These are phyloP conservation scores for Eutolmus rufibarbis DNA, from an alignment of 2,888 invertebrate species.

Conservation along the genomic window DNA sequence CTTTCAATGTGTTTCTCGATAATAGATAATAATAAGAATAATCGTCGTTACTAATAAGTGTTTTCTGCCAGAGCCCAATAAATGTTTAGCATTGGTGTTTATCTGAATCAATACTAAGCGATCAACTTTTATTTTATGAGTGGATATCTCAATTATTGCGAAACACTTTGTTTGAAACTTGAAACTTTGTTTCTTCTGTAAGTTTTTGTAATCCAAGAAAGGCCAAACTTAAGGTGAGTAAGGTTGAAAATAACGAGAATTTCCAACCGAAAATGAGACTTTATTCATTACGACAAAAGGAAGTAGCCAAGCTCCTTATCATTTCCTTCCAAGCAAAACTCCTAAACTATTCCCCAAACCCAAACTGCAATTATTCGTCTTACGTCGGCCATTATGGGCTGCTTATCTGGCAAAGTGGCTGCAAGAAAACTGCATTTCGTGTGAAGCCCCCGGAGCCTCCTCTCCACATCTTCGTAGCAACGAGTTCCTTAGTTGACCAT, in stretches of 20 bases:
- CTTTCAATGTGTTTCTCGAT: too few species aligned
- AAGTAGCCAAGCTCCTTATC: neutral
- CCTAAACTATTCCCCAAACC: neutral
- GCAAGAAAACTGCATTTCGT: neutral
- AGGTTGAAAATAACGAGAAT: neutral
- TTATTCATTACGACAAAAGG: neutral
- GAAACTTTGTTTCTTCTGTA: neutral
- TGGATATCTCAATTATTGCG: neutral
- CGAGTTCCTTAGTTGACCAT: constrained; percentile 18
- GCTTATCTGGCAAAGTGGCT: constrained; percentile 3
- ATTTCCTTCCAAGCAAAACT: neutral
- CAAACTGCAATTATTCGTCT: constrained; percentile 14
- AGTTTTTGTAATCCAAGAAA: neutral
- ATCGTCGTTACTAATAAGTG: too few species aligned
- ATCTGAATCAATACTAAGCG: neutral
- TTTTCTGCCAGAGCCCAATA: too few species aligned
- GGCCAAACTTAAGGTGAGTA: neutral
- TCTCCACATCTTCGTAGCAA: neutral
- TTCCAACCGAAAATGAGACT: neutral
- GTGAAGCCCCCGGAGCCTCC: neutral
- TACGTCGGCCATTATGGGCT: neutral
- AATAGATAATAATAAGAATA: too few species aligned
- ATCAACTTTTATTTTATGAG: neutral
- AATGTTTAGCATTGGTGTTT: neutral
- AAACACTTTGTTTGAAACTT: neutral